phyloP scores from a whole-genome alignment of 2,113 vertebrate genomes.

The Hydrolagus affinis region DNA sequence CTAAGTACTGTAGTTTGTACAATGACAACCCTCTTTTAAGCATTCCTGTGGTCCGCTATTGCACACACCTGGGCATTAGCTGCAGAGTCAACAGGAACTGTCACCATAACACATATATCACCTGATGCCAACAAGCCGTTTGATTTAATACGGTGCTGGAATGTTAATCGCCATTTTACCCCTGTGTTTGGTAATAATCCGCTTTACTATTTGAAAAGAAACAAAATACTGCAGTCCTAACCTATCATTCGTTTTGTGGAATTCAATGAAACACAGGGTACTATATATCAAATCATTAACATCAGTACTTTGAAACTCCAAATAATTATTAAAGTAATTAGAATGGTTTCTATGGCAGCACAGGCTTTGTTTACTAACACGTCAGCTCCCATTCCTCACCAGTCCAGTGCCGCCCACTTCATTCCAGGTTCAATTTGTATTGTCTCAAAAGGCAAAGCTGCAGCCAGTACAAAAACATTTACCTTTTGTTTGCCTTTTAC shows the following conservation, averaged over 20 bases:
- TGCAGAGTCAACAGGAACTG: background rate
- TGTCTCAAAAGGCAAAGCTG: background rate
- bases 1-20: background rate
- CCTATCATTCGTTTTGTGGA: background rate
- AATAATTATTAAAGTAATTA: background rate
- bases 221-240: background rate
- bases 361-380: background rate
- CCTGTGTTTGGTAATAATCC: conserved; percentile 19
- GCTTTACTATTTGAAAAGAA: background rate
- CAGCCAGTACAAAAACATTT: too few relatives aligned
- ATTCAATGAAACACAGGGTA: background rate
- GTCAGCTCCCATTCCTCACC: background rate
- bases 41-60: conserved; percentile 17
- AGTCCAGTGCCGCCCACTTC: background rate
- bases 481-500: too few relatives aligned
- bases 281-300: background rate
- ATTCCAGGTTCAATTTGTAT: background rate
- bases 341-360: background rate
- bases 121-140: conserved; percentile 14
- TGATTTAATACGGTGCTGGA: conserved; percentile 4
- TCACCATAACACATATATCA: conserved; percentile 25
- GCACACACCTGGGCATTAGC: conserved; percentile 1
- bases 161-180: conserved; percentile 12
- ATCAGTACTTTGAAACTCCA: background rate
- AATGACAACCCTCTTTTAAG: too few relatives aligned